Base-by-base conservation (phyloP, 2,113 vertebrate species). In the Isichthys henryi region DNA sequence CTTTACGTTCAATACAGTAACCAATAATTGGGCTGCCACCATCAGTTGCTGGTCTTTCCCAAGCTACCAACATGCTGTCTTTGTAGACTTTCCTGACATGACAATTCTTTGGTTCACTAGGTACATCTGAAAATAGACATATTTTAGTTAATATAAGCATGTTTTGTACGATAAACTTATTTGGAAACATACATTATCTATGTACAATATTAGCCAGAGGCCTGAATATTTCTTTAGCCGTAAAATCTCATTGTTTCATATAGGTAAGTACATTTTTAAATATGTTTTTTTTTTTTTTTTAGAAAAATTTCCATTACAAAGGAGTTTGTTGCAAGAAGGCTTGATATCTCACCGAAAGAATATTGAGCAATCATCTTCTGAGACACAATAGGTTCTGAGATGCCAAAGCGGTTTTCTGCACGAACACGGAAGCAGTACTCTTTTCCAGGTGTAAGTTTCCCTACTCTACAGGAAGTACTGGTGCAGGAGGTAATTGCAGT, bases 361-460 rank as follows among this genome's bases (percentile, higher is more conserved):
- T 96, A 96, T 93, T 93, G 96, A 89, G 98, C 98, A 2, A 97
- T 94, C 95, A 98, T 97, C 93, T 95, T 99, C 91, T 94, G 96
- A 89, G 97, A 98, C 84, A 93, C 94, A 92, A 98, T 97, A 0
- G 98, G 97, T 90, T 98, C 97, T 74, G 97, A 98, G 95, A 99
- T 92, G 45, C 98, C 98, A 88, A 99, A 98, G 77, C 98, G 96
- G 90, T 99, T 99, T 95, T 99, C 98, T 85, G 98, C 98, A 89
- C 98, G 98, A 88, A 99, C 98, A 1, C 98, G 94, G 96, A 99
- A 99, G 88, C 97, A 93, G 45, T 99, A 99, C 91, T 99, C 98
- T 91, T 97, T 96, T 86, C 97, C 98, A 56, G 97, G 92, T 46
- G 95, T 97, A 45, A 99, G 94, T 93, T 99, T 99, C 91, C 95